Evolutionary conservation across 2,113 vertebrate genomes (phyloP).

Genomic region (Cyprinodon variegatus): DNA sequence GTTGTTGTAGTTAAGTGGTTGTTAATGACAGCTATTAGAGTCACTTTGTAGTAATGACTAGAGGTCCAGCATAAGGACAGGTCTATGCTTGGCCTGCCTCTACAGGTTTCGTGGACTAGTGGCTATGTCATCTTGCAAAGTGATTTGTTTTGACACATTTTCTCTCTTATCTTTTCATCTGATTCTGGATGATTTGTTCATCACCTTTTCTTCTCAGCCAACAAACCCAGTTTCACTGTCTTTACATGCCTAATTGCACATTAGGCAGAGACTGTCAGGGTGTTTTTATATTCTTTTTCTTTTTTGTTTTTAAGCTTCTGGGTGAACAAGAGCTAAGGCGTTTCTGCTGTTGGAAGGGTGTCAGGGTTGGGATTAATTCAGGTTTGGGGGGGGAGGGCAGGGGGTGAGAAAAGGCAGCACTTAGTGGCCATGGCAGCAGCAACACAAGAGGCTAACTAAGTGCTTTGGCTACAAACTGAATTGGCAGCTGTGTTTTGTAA

Average conservation of each 20-base stretch:
- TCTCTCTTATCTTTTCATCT: conserved; percentile 19
- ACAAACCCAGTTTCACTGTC: conserved; percentile 43
- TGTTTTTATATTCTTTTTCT: conserved; percentile 5
- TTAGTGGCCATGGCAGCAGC: conserved; percentile 33
- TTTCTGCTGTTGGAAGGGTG: conserved; percentile 43
- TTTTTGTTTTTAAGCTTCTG: conserved; percentile 21
- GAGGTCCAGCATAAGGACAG: conserved; percentile 10
- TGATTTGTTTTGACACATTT: conserved; percentile 27
- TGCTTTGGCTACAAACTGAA: conserved; percentile 35
- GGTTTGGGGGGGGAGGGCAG: neutral
- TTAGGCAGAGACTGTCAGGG: conserved; percentile 44
- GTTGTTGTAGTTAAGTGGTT: conserved; percentile 49
- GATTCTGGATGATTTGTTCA: conserved; percentile 9
- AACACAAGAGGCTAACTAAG: conserved; percentile 8
- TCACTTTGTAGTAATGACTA: conserved; percentile 22
- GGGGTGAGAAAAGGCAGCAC: conserved; percentile 20
- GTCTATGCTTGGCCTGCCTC: conserved; percentile 36
- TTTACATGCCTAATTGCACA: conserved; percentile 61
- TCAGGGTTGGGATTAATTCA: conserved; percentile 49
- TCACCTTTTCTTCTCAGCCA: conserved; percentile 22
- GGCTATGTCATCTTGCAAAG: neutral
- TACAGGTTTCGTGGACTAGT: conserved; percentile 25
- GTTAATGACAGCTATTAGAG: conserved; percentile 53
- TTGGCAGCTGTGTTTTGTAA: conserved; percentile 69
- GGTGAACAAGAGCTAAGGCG: conserved; percentile 38